Conservation (phyloP, 2,797 vertebrate species). For the Adelosebastes latens region DNA sequence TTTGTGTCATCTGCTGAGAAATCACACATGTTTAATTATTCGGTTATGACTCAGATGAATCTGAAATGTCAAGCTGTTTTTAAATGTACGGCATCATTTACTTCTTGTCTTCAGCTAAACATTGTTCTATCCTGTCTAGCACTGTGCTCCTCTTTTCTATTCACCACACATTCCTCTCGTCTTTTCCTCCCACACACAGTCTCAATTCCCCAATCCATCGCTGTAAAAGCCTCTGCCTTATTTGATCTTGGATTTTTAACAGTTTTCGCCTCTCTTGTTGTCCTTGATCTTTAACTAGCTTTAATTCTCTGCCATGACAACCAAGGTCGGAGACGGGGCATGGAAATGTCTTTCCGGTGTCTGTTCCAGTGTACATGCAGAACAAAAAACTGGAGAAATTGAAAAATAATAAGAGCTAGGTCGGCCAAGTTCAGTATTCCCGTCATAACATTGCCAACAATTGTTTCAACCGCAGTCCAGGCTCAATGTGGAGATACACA, state of each 20-base stretch:
- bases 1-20: slow-evolving; percentile 23
- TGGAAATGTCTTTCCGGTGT: slow-evolving; percentile 23
- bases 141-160: slow-evolving; percentile 25
- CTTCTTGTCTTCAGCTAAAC: slow-evolving; percentile 5
- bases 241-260: slow-evolving; percentile 64
- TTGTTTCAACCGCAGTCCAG: slow-evolving; percentile 8
- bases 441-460: not conserved
- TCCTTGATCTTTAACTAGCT: slow-evolving; percentile 61
- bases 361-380: not conserved
- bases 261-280: slow-evolving; percentile 47
- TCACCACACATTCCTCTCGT: slow-evolving; percentile 23
- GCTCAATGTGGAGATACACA: not conserved
- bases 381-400: slow-evolving; percentile 1
- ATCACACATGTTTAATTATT: not conserved
- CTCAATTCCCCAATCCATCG: slow-evolving; percentile 40
- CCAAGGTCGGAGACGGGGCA: slow-evolving; percentile 47
- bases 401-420: slow-evolving; percentile 21
- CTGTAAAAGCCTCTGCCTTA: slow-evolving; percentile 55
- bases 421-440: slow-evolving; percentile 2
- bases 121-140: not conserved
- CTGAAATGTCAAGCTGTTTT: slow-evolving; percentile 18
- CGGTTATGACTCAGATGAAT: not conserved
- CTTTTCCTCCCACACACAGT: slow-evolving; percentile 45
- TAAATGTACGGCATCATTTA: not conserved
- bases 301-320: slow-evolving; percentile 59